Evolutionary conservation across 2,888 invertebrate species (phyloP).

Genomic region (Priocnemis perturbator): DNA sequence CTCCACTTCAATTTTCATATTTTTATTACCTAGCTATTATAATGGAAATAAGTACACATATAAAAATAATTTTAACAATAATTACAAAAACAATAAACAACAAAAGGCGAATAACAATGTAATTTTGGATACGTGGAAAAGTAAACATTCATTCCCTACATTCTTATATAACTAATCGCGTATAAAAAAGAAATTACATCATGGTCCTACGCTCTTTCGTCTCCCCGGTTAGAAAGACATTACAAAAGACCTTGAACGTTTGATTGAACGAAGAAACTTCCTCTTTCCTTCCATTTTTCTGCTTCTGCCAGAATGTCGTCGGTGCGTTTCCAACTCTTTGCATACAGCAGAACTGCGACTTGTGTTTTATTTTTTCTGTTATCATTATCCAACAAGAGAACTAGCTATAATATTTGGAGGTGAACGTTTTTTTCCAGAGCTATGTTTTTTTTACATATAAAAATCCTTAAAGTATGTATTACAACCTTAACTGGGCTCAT

Average conservation of each 20-base stretch:
- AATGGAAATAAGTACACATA: constrained; percentile 43
- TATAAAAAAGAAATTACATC: constrained; percentile 31
- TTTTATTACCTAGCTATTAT: constrained; percentile 45
- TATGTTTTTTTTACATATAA: constrained; percentile 54
- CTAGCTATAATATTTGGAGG: constrained; percentile 48
- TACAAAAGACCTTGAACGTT: neutral
- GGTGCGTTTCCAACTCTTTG: constrained; percentile 20
- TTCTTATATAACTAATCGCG: constrained; percentile 30
- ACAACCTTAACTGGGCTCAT: constrained; percentile 52
- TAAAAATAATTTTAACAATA: constrained; percentile 48
- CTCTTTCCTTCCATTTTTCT: constrained; percentile 5
- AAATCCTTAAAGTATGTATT: constrained; percentile 57
- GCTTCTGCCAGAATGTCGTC: constrained; percentile 1
- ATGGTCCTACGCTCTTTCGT: constrained; percentile 23
- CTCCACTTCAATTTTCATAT: constrained; percentile 34
- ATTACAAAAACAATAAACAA: constrained; percentile 48
- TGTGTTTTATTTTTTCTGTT: constrained; percentile 30
- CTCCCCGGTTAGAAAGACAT: constrained; percentile 17
- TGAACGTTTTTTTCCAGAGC: constrained; percentile 42
- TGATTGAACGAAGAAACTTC: constrained; percentile 4
- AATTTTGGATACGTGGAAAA: constrained; percentile 40
- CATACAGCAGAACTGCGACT: constrained; percentile 26
- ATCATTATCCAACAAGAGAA: constrained; percentile 48
- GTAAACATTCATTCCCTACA: constrained; percentile 29
- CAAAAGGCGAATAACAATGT: constrained; percentile 43